Evolutionary conservation across 2,888 invertebrate genomes (phyloP).

Genomic region (Embidobia sp.): DNA sequence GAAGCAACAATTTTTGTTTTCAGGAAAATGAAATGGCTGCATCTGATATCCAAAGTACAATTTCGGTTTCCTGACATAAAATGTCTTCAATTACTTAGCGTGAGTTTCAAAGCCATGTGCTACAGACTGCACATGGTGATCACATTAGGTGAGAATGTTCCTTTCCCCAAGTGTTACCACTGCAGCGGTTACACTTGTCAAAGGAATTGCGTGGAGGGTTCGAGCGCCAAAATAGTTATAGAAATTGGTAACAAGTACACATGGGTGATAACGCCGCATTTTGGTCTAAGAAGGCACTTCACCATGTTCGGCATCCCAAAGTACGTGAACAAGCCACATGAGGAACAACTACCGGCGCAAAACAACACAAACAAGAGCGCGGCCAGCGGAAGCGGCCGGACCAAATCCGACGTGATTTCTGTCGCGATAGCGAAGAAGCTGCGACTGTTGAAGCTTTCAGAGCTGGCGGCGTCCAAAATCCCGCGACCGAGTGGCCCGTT

Average conservation of each 20-base stretch:
- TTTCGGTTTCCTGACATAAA: slow-evolving; percentile 80
- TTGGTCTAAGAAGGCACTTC: slow-evolving; percentile 77
- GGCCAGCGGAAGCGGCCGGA: slow-evolving; percentile 71
- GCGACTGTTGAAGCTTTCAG: slow-evolving; percentile 74
- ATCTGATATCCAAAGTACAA: slow-evolving; percentile 77
- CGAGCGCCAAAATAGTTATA: slow-evolving; percentile 79
- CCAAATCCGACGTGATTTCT: slow-evolving; percentile 76
- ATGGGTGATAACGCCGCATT: slow-evolving; percentile 80
- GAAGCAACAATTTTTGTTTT: no score
- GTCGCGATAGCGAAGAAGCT: slow-evolving; percentile 75
- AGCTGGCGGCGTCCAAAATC: slow-evolving; percentile 72
- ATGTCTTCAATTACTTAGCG: slow-evolving; percentile 76
- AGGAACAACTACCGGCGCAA: slow-evolving; percentile 70
- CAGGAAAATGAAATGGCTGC: slow-evolving; percentile 81
- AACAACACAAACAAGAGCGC: slow-evolving; percentile 70
- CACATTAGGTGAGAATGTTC: slow-evolving; percentile 75
- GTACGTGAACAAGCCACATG: slow-evolving; percentile 74
- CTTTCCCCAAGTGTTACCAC: slow-evolving; percentile 78
- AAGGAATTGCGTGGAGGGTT: slow-evolving; percentile 79
- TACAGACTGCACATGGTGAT: slow-evolving; percentile 79
- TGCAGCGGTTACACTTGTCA: slow-evolving; percentile 80
- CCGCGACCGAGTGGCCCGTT: slow-evolving; percentile 79
- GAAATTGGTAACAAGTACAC: slow-evolving; percentile 81
- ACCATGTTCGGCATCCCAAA: slow-evolving; percentile 80
- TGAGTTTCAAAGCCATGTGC: slow-evolving; percentile 80